A percentile compares a stretch with the other conserved stretches of the same genome.
These are phyloP conservation scores for Trochalopteron elliotii DNA, from an alignment of 2,113 vertebrate species.

Conservation along the genomic window DNA sequence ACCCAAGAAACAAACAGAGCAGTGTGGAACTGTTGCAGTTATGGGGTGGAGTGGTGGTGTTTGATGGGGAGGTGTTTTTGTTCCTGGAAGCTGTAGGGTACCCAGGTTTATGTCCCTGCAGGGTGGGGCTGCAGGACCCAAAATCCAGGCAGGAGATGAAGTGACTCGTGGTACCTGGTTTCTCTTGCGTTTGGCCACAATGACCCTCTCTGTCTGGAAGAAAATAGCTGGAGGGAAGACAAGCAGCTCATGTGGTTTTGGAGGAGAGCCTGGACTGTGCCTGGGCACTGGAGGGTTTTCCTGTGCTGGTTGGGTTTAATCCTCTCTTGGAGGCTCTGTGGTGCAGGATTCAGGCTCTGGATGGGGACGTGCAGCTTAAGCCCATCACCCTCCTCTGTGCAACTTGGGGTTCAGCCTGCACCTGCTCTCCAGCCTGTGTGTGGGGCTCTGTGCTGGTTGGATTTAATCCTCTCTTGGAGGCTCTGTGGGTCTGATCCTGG, in stretches of 20 bases:
- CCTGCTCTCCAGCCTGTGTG: fast-evolving
- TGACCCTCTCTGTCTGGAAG: neutral
- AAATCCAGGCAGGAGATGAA: neutral
- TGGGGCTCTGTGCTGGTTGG: too few relatives aligned
- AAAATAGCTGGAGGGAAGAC: neutral
- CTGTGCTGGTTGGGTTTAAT: neutral
- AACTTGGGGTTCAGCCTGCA: neutral
- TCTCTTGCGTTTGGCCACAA: neutral
- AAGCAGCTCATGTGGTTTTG: neutral
- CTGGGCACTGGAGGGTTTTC: neutral
- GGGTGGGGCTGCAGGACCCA: neutral
- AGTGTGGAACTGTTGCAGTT: neutral
- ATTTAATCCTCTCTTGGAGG: neutral
- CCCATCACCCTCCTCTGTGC: fast-evolving
- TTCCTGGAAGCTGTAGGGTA: fast-evolving
- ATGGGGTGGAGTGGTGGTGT: fast-evolving
- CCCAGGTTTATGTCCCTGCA: fast-evolving
- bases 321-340: neutral
- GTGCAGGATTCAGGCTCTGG: neutral
- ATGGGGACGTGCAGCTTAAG: fast-evolving
- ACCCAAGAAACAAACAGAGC: fast-evolving
- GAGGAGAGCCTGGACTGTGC: neutral
- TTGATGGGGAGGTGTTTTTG: neutral
- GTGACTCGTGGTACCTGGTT: neutral
- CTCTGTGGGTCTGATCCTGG: neutral